Conservation (phyloP, 2,888 invertebrate species). For the Zootermopsis nevadensis region DNA sequence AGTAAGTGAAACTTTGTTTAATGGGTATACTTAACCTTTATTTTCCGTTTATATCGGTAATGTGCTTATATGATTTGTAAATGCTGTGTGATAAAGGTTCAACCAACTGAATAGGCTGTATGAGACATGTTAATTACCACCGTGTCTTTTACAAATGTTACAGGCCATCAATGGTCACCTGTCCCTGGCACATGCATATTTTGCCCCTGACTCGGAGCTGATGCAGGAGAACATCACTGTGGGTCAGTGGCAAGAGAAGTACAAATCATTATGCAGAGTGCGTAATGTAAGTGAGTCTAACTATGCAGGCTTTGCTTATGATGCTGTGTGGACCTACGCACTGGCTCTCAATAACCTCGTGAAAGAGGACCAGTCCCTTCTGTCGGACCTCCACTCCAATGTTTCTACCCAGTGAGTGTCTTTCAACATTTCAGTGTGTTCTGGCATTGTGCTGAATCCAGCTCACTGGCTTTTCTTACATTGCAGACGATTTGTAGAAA, state of each 20-base stretch:
- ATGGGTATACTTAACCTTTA: too few species aligned
- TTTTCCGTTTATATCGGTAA: too few species aligned
- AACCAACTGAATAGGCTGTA: too few species aligned
- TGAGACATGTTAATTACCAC: too few species aligned
- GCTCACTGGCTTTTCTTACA: not conserved
- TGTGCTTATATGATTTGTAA: too few species aligned
- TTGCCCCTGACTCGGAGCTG: conserved; percentile 69
- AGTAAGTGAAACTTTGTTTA: too few species aligned
- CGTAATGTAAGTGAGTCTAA: conserved; percentile 64
- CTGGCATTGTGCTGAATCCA: not conserved
- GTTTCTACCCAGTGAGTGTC: conserved; percentile 66
- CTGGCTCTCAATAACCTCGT: conserved; percentile 75
- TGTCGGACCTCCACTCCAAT: conserved; percentile 67
- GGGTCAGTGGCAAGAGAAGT: conserved; percentile 69
- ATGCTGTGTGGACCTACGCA: conserved; percentile 86
- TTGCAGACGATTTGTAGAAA: conserved; percentile 70
- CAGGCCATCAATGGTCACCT: conserved; percentile 80
- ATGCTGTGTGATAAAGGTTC: too few species aligned
- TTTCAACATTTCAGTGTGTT: not conserved
- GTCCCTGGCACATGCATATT: conserved; percentile 75
- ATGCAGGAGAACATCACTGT: conserved; percentile 77
- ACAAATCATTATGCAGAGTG: conserved; percentile 58
- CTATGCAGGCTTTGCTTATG: conserved; percentile 82
- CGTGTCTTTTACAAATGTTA: conserved; percentile 44
- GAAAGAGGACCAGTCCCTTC: conserved; percentile 69